phyloP scores from a whole-genome alignment of 1,140 invertebrate species.

The Neodiprion lecontei region DNA sequence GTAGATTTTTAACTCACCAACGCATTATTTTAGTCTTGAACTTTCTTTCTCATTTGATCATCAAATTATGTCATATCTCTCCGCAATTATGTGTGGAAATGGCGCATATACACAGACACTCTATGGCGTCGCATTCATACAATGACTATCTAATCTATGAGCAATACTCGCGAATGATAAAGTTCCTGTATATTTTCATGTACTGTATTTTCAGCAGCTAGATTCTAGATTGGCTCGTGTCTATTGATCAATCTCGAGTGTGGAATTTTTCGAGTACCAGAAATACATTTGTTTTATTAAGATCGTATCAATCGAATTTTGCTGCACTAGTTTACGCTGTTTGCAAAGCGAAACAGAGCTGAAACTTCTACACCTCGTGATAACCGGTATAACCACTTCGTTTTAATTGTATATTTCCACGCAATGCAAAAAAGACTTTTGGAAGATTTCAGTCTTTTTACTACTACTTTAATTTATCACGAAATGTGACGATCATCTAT shows the following conservation, averaged over 20 bases:
- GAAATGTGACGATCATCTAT: background rate
- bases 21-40: background rate
- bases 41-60: slow-evolving; percentile 5
- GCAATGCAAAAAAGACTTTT: slow-evolving; percentile 8
- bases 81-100: background rate
- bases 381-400: background rate
- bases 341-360: too few relatives aligned
- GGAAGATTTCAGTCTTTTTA: slow-evolving; percentile 13
- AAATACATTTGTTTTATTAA: too few relatives aligned
- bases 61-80: slow-evolving; percentile 9
- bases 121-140: background rate
- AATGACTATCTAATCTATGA: background rate
- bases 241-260: background rate
- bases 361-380: too few relatives aligned
- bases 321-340: too few relatives aligned
- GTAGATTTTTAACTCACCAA: background rate
- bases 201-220: background rate
- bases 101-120: background rate
- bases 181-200: background rate
- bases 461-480: slow-evolving; percentile 15
- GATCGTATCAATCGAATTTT: background rate
- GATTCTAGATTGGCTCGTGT: background rate
- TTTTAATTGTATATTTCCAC: background rate
- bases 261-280: slow-evolving; percentile 1
- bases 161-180: background rate